A percentile compares a stretch with the other conserved stretches of the same genome.
Evolutionary conservation across 2,888 invertebrate genomes (phyloP).

Genomic region (Thyatira batis): DNA sequence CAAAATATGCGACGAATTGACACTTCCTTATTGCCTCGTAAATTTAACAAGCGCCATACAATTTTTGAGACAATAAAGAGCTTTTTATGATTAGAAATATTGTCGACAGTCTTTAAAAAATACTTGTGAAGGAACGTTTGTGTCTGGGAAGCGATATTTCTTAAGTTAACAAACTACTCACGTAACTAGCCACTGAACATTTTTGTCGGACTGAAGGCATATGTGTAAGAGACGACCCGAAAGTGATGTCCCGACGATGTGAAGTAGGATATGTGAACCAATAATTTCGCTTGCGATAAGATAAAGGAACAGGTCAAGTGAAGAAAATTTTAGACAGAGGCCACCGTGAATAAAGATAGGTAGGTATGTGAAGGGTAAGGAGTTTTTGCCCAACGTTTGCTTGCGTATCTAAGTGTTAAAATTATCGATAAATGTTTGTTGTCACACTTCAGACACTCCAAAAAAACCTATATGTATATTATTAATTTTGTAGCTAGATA

Average conservation of each 20-base stretch:
- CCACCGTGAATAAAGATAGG: neutral
- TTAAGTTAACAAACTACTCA: neutral
- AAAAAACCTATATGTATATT: no score
- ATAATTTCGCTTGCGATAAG: neutral
- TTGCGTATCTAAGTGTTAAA: neutral
- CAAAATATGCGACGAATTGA: slow-evolving; percentile 69
- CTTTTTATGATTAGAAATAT: slow-evolving; percentile 43
- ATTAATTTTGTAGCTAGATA: no score
- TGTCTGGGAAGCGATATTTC: slow-evolving; percentile 26
- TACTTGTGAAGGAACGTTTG: slow-evolving; percentile 29
- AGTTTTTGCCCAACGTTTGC: neutral
- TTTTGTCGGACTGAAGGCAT: neutral
- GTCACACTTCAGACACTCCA: no score
- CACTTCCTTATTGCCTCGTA: slow-evolving; percentile 80
- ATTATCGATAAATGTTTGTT: no score
- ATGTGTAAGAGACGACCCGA: neutral
- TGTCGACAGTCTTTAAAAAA: slow-evolving; percentile 30
- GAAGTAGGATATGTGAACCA: neutral
- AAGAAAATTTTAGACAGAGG: neutral
- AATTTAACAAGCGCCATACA: slow-evolving; percentile 66
- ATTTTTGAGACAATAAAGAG: slow-evolving; percentile 44
- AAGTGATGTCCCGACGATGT: neutral
- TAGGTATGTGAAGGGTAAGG: neutral
- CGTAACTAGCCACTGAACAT: neutral
- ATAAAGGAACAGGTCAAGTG: neutral